Evolutionary conservation across 2,888 invertebrate species (phyloP).

Genomic region (Chymomyza procnemis): DNA sequence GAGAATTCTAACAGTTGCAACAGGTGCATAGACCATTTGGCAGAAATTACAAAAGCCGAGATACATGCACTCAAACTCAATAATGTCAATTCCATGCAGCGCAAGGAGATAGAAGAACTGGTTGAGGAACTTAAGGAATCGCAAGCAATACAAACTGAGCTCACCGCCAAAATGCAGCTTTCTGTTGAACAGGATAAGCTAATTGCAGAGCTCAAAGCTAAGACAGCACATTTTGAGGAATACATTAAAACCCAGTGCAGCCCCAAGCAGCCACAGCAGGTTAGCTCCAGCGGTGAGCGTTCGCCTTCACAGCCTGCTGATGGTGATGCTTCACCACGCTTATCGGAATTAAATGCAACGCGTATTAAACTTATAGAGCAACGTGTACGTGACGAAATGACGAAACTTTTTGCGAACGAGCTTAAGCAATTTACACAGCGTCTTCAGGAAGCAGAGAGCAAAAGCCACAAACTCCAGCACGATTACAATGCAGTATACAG

Average conservation of each 20-base stretch:
- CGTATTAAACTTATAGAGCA: constrained; percentile 69
- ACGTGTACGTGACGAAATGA: constrained; percentile 84
- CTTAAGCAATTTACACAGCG: constrained; percentile 80
- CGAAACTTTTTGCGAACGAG: constrained; percentile 83
- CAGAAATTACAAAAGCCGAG: constrained; percentile 73
- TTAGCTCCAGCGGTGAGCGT: background rate
- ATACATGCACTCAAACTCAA: background rate
- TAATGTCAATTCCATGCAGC: constrained; percentile 29
- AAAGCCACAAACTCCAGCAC: constrained; percentile 59
- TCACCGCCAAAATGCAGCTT: constrained; percentile 76
- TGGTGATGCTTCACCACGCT: constrained; percentile 65
- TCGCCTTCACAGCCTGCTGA: background rate
- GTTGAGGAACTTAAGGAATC: constrained; percentile 72
- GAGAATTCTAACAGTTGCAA: constrained; percentile 66
- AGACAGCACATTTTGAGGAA: constrained; percentile 83
- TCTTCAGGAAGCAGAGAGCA: constrained; percentile 75
- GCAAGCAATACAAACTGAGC: constrained; percentile 67
- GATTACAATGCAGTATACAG: constrained; percentile 64
- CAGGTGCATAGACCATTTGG: constrained; percentile 71
- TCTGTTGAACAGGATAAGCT: constrained; percentile 82
- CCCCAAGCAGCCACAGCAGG: constrained; percentile 28
- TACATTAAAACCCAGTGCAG: constrained; percentile 81
- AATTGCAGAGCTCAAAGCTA: constrained; percentile 82
- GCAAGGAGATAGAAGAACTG: constrained; percentile 69
- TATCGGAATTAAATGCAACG: constrained; percentile 75